phyloP scores from a whole-genome alignment of 2,113 vertebrate species.

The Triplophysa rosa region DNA sequence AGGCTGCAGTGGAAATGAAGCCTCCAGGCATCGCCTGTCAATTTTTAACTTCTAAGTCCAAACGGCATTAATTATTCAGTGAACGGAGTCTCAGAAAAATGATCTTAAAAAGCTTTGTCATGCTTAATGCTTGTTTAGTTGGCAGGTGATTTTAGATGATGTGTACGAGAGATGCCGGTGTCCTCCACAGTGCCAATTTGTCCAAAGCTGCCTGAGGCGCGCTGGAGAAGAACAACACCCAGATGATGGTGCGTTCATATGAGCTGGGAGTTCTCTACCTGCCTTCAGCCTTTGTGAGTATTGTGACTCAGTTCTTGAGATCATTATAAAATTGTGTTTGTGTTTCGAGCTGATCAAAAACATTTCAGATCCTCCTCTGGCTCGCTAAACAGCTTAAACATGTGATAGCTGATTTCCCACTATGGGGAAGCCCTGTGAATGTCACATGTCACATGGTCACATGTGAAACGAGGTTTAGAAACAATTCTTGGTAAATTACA shows the following conservation, averaged over 20 bases:
- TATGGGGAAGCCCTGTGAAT: too few relatives aligned
- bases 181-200: conserved; percentile 84
- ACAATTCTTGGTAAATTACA: too few relatives aligned
- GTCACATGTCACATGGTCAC: too few relatives aligned
- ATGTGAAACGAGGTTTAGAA: too few relatives aligned
- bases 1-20: conserved; percentile 20
- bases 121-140: background rate
- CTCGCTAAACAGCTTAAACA: too few relatives aligned
- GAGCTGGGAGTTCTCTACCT: conserved; percentile 95
- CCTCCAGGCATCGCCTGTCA: too few relatives aligned
- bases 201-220: conserved; percentile 98
- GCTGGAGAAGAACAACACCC: conserved; percentile 87
- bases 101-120: background rate
- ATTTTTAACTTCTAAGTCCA: background rate
- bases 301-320: background rate
- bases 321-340: background rate
- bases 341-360: background rate
- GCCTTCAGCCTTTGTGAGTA: conserved; percentile 92
- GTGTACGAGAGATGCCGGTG: conserved; percentile 6
- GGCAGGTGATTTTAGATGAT: background rate
- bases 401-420: too few relatives aligned
- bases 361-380: background rate
- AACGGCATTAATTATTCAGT: background rate
- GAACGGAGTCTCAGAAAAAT: background rate
- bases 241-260: conserved; percentile 96